Evolutionary conservation across 2,888 invertebrate genomes (phyloP).

Genomic region (Athetis lepigone): DNA sequence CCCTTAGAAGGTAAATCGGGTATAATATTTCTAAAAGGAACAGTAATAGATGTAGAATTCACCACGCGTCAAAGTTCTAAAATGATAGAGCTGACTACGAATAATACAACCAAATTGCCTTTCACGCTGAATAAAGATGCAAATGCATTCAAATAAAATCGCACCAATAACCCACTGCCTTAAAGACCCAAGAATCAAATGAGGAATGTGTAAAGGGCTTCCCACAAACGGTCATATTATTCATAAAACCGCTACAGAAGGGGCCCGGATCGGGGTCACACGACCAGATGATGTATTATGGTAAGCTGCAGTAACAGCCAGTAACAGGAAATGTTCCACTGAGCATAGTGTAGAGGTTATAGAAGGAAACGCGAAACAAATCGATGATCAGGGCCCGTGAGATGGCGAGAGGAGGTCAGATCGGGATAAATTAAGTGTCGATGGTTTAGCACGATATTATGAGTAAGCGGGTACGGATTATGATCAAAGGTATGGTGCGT

Average conservation of each 20-base stretch:
- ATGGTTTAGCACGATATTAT: conserved; percentile 44
- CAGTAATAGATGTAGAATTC: conserved; percentile 12
- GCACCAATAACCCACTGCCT: conserved; percentile 45
- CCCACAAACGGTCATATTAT: conserved; percentile 53
- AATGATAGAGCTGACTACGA: neutral
- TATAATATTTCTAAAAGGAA: conserved; percentile 4
- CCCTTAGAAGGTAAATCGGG: conserved; percentile 44
- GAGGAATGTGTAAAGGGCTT: conserved; percentile 50
- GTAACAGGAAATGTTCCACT: conserved; percentile 60
- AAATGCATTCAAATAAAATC: conserved; percentile 27
- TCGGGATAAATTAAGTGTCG: conserved; percentile 56
- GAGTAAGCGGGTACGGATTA: conserved; percentile 7
- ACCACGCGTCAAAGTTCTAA: neutral
- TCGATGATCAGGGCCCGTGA: conserved; percentile 65
- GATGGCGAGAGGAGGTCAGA: conserved; percentile 47
- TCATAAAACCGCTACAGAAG: conserved; percentile 52
- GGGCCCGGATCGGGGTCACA: conserved; percentile 57
- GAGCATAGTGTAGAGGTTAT: conserved; percentile 48
- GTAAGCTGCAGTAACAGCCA: conserved; percentile 51
- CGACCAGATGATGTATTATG: conserved; percentile 58
- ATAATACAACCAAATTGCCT: conserved; percentile 1
- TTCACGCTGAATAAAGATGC: conserved; percentile 16
- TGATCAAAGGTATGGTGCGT: neutral
- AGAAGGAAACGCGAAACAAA: conserved; percentile 68
- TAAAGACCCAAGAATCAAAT: conserved; percentile 25